Base-by-base conservation (phyloP, 2,113 vertebrate species). In the Tympanuchus pallidicinctus region DNA sequence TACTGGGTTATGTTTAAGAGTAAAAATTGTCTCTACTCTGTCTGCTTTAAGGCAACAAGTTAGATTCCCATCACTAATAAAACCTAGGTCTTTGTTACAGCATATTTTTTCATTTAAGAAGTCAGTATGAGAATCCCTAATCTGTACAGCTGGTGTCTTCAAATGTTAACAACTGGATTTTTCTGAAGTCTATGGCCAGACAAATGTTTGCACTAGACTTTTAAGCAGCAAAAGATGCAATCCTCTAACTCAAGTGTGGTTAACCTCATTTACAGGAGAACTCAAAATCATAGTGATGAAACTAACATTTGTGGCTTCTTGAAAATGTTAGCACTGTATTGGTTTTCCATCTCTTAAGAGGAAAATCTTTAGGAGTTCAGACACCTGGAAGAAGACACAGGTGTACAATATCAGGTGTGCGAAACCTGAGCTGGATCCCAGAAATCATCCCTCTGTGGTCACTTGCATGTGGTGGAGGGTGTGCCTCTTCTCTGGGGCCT, bases 1-100 rank as follows among this genome's bases (percentile, higher is more conserved):
- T 80, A 91, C 2, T 91, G 67, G 86, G 73, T 80, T 85, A 88
- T 86, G 52, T 93, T 90, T 86, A 74, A 88, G 83, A 45, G 50
- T 82, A 52, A 65, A 91, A 88, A 47, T 85, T 83, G 56, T 80
- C 50, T 86, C 86, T 90, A 16, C 32, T 67, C 6, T 82, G 36
- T 81, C 48, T 88, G 17, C 52, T 48, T 78, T 93, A 86, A 75
- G 78, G 65, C 42, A 74, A 56, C 10, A 71, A 72, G 34, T 86
- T 82, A 38, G 36, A 81, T 84, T 92, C 34, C 21, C 2, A 2
- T 90, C 25, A 47, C 36, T 63, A 28, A 71, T 27, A 57, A 40
- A 81, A 54, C 32, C n/a, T 84, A 79, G 30, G 40, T 92, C 69
- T 75, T 86, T 91, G 36, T 82, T 61, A 78, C 57, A 56, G 10